phyloP scores from a whole-genome alignment of 2,888 invertebrate genomes.

The Pseudococcus longispinus region DNA sequence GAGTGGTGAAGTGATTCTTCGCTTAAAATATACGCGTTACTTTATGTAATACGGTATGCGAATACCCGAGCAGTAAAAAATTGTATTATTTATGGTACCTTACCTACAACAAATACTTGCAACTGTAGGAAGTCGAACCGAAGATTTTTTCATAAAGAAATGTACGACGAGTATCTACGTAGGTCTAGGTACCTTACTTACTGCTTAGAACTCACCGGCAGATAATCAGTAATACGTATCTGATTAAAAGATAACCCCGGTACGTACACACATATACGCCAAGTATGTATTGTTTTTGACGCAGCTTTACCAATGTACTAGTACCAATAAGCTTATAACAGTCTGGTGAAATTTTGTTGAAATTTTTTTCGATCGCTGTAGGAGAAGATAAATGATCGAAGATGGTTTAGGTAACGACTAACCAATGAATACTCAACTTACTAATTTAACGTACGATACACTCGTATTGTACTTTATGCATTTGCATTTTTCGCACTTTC shows the following conservation, averaged over 20 bases:
- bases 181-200: no score
- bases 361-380: no score
- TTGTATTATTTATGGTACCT: neutral
- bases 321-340: no score
- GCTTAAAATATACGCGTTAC: neutral
- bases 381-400: no score
- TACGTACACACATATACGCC: neutral
- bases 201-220: neutral
- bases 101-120: neutral
- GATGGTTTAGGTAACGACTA: no score
- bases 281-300: no score
- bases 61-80: neutral
- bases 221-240: neutral
- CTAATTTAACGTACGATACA: no score
- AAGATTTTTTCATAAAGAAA: neutral
- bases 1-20: conserved; percentile 4
- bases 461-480: no score
- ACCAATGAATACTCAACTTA: no score
- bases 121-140: neutral
- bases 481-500: no score
- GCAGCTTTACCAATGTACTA: no score
- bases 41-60: conserved; percentile 10
- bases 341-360: no score
- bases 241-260: neutral
- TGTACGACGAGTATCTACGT: neutral